These are phyloP conservation scores for Mizuhopecten yessoensis DNA, from an alignment of 1,140 invertebrate species.

Conservation along the genomic window DNA sequence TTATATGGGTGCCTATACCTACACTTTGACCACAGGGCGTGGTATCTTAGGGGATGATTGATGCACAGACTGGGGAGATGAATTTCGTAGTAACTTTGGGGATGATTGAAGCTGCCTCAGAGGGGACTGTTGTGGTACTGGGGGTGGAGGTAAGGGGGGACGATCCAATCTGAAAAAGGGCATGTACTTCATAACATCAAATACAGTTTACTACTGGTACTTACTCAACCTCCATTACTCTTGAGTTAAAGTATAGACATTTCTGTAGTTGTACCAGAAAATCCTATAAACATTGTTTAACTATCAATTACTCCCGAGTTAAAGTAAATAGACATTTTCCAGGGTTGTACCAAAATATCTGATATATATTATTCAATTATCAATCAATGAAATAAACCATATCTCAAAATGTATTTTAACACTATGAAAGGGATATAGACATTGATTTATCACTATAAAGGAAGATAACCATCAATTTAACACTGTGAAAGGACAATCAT, in stretches of 20 bases:
- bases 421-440: too few relatives aligned
- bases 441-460: not conserved
- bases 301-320: too few relatives aligned
- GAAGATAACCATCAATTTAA: conserved; percentile 21
- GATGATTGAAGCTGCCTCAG: not conserved
- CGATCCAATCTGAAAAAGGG: conserved; percentile 3
- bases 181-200: not conserved
- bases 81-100: not conserved
- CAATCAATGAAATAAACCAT: too few relatives aligned
- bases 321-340: too few relatives aligned
- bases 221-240: too few relatives aligned
- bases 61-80: not conserved
- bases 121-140: not conserved
- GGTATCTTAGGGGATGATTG: conserved; percentile 6
- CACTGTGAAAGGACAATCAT: not conserved
- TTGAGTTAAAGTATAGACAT: too few relatives aligned
- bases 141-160: not conserved
- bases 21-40: not conserved
- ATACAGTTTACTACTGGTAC: not conserved
- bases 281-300: too few relatives aligned
- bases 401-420: too few relatives aligned
- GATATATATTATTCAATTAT: too few relatives aligned
- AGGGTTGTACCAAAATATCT: not conserved
- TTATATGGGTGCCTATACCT: not conserved
- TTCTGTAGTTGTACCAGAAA: too few relatives aligned